Evolutionary conservation across 2,113 vertebrate species (phyloP), one percentile per base, ranked within the genome.

Genomic region (Chaetodon auriga): DNA sequence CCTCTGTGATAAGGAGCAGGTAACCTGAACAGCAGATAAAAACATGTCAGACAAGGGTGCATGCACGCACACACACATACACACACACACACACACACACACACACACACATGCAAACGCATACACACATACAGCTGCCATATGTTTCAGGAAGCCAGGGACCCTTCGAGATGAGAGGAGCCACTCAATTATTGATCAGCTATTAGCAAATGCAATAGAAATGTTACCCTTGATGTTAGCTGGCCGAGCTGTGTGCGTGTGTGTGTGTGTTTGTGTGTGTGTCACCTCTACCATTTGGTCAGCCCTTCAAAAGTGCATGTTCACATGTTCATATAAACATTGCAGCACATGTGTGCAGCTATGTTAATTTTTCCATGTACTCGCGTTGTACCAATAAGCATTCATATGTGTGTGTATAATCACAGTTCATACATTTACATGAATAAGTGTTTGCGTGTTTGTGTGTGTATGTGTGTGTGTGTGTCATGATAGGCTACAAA

Each of bases 191-290:
- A 99, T 99, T 99, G 97, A 99, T 98, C 96, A 97, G 95, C 97
- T 97, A 98, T 99, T 97, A 98, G 95, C 96, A 98, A 98, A 98
- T 98, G 96, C 97, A 96, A 97, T 97, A 95, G 96, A 97, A 98
- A 97, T 97, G 96, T 96, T 97, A 97, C 95, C 97, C 97, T 96
- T 96, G 96, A 96, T 95, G 96, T 97, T 96, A 61, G 94, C 94
- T 96, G 96, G 76, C 78, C 84, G 68, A 82, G 83, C 55, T 43
- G 60, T 66, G 71, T 79, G 73, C 53, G 57, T 81, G 71, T 79
- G 73, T 57, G 57, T 81, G 81, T 75, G 57, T 70, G 70, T 78
- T 62, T 61, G 55, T 64, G 77, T 76, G 48, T 63, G 48, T 77
- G n/a, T 72, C 35, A 80, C 14, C 11, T 51, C 25, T 41, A 73